These are phyloP conservation scores for Eupelmus urozonus DNA, from an alignment of 2,888 invertebrate genomes.

Conservation along the genomic window DNA sequence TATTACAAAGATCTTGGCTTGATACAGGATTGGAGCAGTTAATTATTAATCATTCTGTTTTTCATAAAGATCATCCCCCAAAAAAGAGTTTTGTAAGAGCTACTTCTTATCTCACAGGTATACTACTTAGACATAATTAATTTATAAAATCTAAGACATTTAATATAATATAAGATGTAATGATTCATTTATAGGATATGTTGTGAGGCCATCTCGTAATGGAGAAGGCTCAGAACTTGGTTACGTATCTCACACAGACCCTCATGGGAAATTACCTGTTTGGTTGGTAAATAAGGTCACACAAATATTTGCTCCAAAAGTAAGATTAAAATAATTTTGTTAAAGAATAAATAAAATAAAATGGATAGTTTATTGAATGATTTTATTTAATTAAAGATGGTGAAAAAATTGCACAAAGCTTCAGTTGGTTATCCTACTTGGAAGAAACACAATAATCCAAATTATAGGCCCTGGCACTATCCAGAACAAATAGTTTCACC, in stretches of 20 bases:
- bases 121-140: background rate
- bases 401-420: conserved; percentile 89
- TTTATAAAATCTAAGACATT: background rate
- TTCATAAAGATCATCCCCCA: conserved; percentile 90
- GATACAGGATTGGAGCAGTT: conserved; percentile 91
- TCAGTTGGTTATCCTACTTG: conserved; percentile 89
- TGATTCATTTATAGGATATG: conserved; percentile 78
- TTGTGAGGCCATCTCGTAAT: conserved; percentile 81
- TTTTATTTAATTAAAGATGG: conserved; percentile 78
- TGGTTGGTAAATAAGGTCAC: conserved; percentile 94
- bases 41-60: conserved; percentile 94
- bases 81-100: conserved; percentile 89
- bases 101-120: conserved; percentile 82
- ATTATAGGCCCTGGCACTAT: conserved; percentile 91
- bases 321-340: conserved; percentile 66
- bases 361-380: conserved; percentile 29
- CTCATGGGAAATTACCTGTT: conserved; percentile 90
- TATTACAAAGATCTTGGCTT: conserved; percentile 94
- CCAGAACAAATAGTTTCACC: conserved; percentile 90
- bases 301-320: conserved; percentile 91
- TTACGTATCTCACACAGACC: conserved; percentile 94
- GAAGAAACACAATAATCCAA: conserved; percentile 87
- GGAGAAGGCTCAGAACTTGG: conserved; percentile 87
- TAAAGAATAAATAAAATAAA: conserved; percentile 29
- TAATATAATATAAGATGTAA: conserved; percentile 6